These are phyloP conservation scores for Mythimna ferrago DNA, from an alignment of 2,888 invertebrate species.

Conservation along the genomic window DNA sequence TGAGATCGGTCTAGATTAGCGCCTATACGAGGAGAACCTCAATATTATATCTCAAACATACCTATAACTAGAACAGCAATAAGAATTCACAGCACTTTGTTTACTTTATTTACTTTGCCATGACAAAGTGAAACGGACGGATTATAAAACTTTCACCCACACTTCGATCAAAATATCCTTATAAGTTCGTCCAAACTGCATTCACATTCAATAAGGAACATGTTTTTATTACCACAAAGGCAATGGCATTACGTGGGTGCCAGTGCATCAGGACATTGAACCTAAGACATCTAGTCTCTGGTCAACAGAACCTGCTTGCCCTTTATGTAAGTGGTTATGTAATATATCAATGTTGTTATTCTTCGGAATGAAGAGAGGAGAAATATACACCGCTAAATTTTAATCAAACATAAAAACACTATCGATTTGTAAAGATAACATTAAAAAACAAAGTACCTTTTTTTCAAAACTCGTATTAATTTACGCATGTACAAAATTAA, in stretches of 20 bases:
- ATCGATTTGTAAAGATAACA: no score
- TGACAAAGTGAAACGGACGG: background rate
- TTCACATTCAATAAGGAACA: background rate
- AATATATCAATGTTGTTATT: constrained; percentile 11
- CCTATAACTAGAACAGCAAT: background rate
- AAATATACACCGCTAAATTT: background rate
- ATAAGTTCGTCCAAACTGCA: background rate
- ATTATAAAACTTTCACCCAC: constrained; percentile 6
- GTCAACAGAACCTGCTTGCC: constrained; percentile 23
- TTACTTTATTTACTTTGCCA: background rate
- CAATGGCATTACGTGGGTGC: constrained; percentile 16
- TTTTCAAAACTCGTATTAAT: no score
- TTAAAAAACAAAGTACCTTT: no score
- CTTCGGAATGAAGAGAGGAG: background rate
- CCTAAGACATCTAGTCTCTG: constrained; percentile 19
- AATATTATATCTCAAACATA: background rate
- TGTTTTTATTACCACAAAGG: background rate
- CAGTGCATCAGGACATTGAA: constrained; percentile 46
- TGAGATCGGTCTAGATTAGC: background rate
- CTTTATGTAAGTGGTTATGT: constrained; percentile 24
- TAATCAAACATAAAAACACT: no score
- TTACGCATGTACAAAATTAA: no score
- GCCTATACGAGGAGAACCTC: background rate
- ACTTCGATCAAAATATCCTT: constrained; percentile 2
- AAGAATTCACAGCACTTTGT: background rate